Base-by-base conservation (phyloP, 2,888 invertebrate species). In the Rotaria socialis region DNA sequence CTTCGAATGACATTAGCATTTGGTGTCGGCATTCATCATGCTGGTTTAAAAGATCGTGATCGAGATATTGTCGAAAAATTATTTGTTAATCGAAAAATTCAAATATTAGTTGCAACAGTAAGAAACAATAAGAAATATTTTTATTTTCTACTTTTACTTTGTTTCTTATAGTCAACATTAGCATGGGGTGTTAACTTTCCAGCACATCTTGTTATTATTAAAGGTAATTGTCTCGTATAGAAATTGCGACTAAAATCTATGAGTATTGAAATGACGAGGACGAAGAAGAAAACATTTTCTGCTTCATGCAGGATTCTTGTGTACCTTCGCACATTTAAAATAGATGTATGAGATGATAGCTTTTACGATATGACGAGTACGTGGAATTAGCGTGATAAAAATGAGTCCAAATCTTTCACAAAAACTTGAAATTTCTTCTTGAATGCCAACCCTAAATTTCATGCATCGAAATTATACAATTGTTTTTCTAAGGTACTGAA, bases 121-220 rank as follows among this genome's bases (percentile, higher is more conserved):
- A 87, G 86, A 52, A 52, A 16, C 1, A 52, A 52, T 8, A 14
- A 11, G 14, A 52, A 52, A 14, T 14, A 16, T 52, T 52, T 16
- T 16, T 52, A 16, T 52, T 52, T 16, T 52, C 16, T 16, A 52
- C 16, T 52, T 55, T 95, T 94, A 94, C 98, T 35, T 8, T 92
- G 99, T 43, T 95, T 99, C 88, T 96, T 98, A 87, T 99, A 98
- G 0, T 96, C 97, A 7, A 99, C 99, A 0, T 92, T 99, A 58
- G 99, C 99, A 0, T 99, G 99, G 99, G 99, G 99, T 58, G 97
- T 99, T 14, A 99, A 99, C 92, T 95, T 99, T 90, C 99, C 99
- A 2, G 98, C 99, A 0, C 97, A 98, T 91, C 92, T 97, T 85
- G 97, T 85, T 55, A 43, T 75, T 24, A 55, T 85, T 43, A 52